Evolutionary conservation across 2,797 vertebrate genomes (phyloP).

Genomic region (Ptychadena robeensis): DNA sequence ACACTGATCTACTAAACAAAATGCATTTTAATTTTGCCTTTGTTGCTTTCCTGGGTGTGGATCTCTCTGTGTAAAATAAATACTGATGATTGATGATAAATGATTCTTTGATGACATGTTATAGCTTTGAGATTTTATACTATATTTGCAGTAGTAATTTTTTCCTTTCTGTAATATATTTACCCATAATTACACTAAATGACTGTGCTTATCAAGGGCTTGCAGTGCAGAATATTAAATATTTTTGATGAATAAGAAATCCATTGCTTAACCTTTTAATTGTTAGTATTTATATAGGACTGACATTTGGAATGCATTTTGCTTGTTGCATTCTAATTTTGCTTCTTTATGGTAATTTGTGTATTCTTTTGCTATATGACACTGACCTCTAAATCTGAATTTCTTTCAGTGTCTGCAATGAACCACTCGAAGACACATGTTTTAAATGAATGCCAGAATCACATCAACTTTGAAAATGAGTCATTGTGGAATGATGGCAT

Average conservation of each 20-base stretch:
- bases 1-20: too few species aligned
- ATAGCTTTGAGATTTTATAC: neutral
- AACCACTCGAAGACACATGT: constrained; percentile 48
- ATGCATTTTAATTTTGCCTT: too few species aligned
- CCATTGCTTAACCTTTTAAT: neutral
- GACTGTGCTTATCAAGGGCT: neutral
- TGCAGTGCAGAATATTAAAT: neutral
- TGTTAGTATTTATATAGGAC: neutral
- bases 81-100: neutral
- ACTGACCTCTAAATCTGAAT: neutral
- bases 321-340: neutral
- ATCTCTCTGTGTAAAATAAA: too few species aligned
- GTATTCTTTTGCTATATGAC: neutral
- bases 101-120: too few species aligned
- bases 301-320: neutral
- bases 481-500: constrained; percentile 34
- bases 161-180: neutral
- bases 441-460: constrained; percentile 69
- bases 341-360: neutral
- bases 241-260: neutral
- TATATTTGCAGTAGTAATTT: neutral
- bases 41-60: too few species aligned
- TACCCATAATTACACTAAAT: neutral
- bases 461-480: constrained; percentile 49
- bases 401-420: constrained; percentile 41